These are phyloP conservation scores for Villa cingulata DNA, from an alignment of 2,888 invertebrate species.

Conservation along the genomic window DNA sequence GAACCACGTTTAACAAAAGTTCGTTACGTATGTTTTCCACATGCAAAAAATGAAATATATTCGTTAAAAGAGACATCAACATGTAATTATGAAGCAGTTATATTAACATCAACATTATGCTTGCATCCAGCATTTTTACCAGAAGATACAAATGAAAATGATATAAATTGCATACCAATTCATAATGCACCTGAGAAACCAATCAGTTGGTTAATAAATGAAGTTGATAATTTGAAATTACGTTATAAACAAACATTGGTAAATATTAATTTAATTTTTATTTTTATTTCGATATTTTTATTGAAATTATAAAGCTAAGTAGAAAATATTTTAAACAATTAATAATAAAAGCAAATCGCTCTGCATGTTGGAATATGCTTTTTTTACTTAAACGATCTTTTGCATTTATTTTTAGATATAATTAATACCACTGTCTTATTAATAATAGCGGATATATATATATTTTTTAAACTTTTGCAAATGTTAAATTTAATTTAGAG, in stretches of 20 bases:
- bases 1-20: constrained; percentile 69
- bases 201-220: constrained; percentile 52
- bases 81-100: constrained; percentile 86
- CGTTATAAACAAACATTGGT: constrained; percentile 45
- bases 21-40: constrained; percentile 76
- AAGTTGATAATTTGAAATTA: constrained; percentile 56
- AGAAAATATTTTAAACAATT: neutral
- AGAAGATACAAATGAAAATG: constrained; percentile 60
- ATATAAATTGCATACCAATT: constrained; percentile 59
- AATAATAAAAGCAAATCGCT: no score
- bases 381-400: constrained; percentile 1
- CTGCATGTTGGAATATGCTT: neutral
- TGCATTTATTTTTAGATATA: no score
- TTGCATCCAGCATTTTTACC: constrained; percentile 77
- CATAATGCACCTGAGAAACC: constrained; percentile 58
- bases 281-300: neutral
- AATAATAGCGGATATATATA: no score
- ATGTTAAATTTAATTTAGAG: no score
- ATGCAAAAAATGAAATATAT: constrained; percentile 83
- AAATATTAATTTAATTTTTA: constrained; percentile 23
- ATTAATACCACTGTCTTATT: no score
- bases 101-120: constrained; percentile 77
- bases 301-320: no score
- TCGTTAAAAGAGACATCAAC: constrained; percentile 86
- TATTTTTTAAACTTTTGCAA: neutral